A percentile compares a stretch with the other conserved stretches of the same genome.
Evolutionary conservation across 2,797 vertebrate species (phyloP).

Genomic region (Neosilurus hyrtlii): DNA sequence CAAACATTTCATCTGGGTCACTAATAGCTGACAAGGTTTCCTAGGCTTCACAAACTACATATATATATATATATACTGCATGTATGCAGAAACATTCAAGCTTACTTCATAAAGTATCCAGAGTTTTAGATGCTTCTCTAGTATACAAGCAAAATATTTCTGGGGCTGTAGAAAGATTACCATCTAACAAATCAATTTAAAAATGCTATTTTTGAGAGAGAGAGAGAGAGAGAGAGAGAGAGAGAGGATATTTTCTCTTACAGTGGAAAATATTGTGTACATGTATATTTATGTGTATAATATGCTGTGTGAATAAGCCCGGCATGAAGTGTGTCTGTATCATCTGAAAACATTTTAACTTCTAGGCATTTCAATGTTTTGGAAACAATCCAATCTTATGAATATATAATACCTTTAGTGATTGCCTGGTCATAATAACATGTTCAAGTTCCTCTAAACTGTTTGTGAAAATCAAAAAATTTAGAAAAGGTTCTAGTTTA

Average conservation of each 20-base stretch:
- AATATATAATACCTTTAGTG: neutral
- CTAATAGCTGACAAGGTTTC: neutral
- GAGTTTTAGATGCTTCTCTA: too few species aligned
- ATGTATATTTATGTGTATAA: neutral
- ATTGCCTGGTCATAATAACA: neutral
- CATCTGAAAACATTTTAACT: neutral
- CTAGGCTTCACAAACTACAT: neutral
- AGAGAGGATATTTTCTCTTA: neutral
- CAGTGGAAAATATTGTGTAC: neutral
- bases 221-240: too few species aligned
- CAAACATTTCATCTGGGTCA: neutral
- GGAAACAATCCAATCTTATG: neutral
- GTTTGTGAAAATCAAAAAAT: neutral
- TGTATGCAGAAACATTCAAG: neutral
- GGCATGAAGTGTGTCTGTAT: neutral
- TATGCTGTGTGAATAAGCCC: neutral
- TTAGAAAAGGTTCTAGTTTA: neutral
- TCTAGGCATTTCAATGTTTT: neutral
- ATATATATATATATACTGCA: neutral
- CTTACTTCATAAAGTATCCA: neutral
- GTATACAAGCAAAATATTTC: neutral
- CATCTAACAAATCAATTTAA: neutral
- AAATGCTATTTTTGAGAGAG: neutral
- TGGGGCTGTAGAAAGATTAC: neutral
- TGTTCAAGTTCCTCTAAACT: conserved; percentile 2